phyloP scores from a whole-genome alignment of 2,113 vertebrate species.

The Tetraodon nigroviridis region DNA sequence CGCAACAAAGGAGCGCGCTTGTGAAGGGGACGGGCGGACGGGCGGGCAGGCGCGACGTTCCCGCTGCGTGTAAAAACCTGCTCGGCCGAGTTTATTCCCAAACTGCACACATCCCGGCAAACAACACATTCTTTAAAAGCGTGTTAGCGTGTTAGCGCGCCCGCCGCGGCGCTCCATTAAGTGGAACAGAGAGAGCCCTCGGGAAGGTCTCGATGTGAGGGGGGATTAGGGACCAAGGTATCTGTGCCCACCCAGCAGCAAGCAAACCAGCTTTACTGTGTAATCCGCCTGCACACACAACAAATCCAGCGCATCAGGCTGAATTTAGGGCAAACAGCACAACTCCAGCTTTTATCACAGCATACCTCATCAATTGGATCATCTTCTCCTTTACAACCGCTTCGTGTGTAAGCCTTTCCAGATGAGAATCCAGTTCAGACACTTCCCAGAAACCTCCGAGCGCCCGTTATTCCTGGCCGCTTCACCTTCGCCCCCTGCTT shows the following conservation, averaged over 20 bases:
- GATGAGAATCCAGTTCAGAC: constrained; percentile 61
- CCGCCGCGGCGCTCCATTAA: constrained; percentile 30
- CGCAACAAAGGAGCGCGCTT: constrained; percentile 34
- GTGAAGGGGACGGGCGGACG: constrained; percentile 16
- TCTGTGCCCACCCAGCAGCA: constrained; percentile 67
- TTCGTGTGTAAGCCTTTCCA: constrained; percentile 55
- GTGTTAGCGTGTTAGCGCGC: constrained; percentile 9
- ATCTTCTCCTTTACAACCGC: constrained; percentile 54
- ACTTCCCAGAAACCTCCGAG: constrained; percentile 53
- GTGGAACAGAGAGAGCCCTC: constrained; percentile 58
- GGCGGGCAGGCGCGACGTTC: constrained; percentile 1
- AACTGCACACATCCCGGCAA: constrained; percentile 17
- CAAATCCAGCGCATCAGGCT: constrained; percentile 67
- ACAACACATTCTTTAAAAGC: constrained; percentile 24
- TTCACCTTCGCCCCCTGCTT: no score
- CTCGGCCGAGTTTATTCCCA: constrained; percentile 13
- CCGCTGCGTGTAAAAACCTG: constrained; percentile 23
- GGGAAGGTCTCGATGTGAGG: constrained; percentile 62
- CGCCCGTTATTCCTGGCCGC: no score
- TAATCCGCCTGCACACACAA: constrained; percentile 65
- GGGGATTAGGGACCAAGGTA: constrained; percentile 72
- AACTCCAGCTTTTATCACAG: constrained; percentile 56
- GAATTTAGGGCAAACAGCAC: constrained; percentile 70
- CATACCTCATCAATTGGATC: constrained; percentile 69
- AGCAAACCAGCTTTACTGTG: constrained; percentile 66